Evolutionary conservation across 1,140 invertebrate genomes (phyloP), one percentile per base, ranked within the genome.

Genomic region (Bradynema listronoti): DNA sequence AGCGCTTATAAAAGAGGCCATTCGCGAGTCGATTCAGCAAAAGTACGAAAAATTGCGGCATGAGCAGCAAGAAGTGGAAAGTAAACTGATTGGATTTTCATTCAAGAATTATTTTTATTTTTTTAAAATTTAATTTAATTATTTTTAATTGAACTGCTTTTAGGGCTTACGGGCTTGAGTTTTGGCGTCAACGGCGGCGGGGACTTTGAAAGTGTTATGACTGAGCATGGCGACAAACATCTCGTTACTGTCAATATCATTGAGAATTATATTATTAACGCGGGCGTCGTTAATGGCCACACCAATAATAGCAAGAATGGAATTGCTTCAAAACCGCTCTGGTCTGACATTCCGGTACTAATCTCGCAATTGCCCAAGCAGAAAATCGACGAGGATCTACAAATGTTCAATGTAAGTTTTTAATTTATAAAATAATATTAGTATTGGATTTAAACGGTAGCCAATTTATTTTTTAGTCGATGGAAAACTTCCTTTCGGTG

Each of bases 351-450:
- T 19, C 47, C 47, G 3, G 47, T 50, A 19, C 27, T 50, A 9
- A 50, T 50, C 16, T n/a, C 47, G 5, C 47, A 50, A 50, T n/a
- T 50, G 4, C 27, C 47, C 4, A 50, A 50, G 47, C 16, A 50
- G 9, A 50, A 50, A 50, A 50, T 50, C 4, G 4, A n/a, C 9
- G 47, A 50, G 47, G 47, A 50, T 50, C 27, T 50, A n/a, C 16
- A 4, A 19, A 16, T 50, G 16, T 50, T 50, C n/a, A 19, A 50
- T 25, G 47, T 50, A 5, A 50, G 16, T 4, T 4, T 24, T 50
- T 50, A 4, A 25, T 24, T n/a, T n/a, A n/a, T n/a, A n/a, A n/a
- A n/a, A n/a, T n/a, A n/a, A n/a, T n/a, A n/a, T n/a, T n/a, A n/a
- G n/a, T n/a, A n/a, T n/a, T n/a, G n/a, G n/a, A n/a, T n/a, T n/a